Evolutionary conservation across 2,888 invertebrate genomes (phyloP).

Genomic region (Lepas anatifera): DNA sequence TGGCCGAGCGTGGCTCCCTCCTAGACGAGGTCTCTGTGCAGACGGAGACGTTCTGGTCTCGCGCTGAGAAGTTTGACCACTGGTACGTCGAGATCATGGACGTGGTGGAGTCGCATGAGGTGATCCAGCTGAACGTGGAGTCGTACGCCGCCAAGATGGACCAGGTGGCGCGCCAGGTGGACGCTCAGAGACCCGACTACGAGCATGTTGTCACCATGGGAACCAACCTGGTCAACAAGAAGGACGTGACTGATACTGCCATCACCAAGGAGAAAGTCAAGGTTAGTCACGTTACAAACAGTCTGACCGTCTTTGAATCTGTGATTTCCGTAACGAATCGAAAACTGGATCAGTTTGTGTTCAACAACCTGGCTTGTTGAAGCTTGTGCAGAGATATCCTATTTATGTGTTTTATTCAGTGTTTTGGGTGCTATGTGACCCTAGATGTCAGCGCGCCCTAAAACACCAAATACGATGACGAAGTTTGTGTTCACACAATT

Average conservation of each 20-base stretch:
- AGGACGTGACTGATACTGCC: constrained; percentile 78
- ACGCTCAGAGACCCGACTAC: constrained; percentile 45
- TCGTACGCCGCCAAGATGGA: constrained; percentile 2
- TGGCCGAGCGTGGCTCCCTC: constrained; percentile 63
- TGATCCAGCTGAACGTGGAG: background rate
- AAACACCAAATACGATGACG: too few relatives aligned
- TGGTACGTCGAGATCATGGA: constrained; percentile 45
- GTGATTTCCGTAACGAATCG: too few relatives aligned
- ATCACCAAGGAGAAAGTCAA: constrained; percentile 72
- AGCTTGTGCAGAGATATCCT: too few relatives aligned
- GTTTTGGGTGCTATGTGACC: too few relatives aligned
- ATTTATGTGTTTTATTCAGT: too few relatives aligned
- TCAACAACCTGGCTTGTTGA: too few relatives aligned
- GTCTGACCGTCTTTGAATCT: too few relatives aligned
- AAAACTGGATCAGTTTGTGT: too few relatives aligned
- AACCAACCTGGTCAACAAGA: constrained; percentile 63
- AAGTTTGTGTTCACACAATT: too few relatives aligned
- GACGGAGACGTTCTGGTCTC: constrained; percentile 52
- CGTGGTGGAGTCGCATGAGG: constrained; percentile 36
- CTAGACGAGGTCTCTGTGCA: constrained; percentile 62
- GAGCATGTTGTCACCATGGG: constrained; percentile 68
- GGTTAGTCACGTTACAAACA: constrained; percentile 31
- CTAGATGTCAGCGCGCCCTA: too few relatives aligned
- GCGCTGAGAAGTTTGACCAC: constrained; percentile 32
- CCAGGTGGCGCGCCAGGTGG: background rate